phyloP scores from a whole-genome alignment of 2,797 vertebrate species.

The Bovichtus diacanthus region DNA sequence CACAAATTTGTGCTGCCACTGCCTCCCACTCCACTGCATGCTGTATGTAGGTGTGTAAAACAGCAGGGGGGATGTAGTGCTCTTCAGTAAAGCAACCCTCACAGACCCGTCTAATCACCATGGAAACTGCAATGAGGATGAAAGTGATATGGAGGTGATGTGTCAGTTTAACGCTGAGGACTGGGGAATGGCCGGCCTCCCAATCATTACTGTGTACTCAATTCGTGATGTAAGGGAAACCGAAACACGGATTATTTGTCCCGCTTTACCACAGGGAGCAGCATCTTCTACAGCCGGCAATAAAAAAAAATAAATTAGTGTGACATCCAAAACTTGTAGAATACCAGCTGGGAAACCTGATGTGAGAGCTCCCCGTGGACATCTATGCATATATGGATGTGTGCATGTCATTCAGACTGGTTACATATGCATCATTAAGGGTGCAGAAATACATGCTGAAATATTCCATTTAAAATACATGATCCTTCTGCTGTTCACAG shows the following conservation, averaged over 20 bases:
- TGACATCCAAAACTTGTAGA: slow-evolving; percentile 21
- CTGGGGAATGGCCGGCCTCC: slow-evolving; percentile 14
- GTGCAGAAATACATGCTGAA: slow-evolving; percentile 5
- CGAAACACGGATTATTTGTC: background rate
- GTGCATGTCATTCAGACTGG: slow-evolving; percentile 6
- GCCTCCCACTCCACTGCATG: slow-evolving; percentile 47
- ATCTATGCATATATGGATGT: slow-evolving; percentile 1
- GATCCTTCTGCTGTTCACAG: slow-evolving; percentile 8
- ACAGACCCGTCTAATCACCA: slow-evolving; percentile 65
- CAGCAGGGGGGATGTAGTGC: slow-evolving; percentile 46
- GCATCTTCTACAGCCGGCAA: background rate
- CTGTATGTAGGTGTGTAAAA: slow-evolving; percentile 66
- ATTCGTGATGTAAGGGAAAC: background rate
- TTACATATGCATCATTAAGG: slow-evolving; percentile 8
- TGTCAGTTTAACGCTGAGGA: slow-evolving; percentile 41
- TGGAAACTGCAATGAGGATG: slow-evolving; percentile 73
- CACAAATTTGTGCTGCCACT: slow-evolving; percentile 28
- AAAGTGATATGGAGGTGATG: slow-evolving; percentile 60
- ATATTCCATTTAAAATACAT: slow-evolving; percentile 12
- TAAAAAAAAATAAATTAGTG: background rate
- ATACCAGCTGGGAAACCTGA: background rate
- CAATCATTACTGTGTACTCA: background rate
- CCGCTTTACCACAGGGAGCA: slow-evolving; percentile 1
- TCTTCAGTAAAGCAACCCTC: slow-evolving; percentile 54
- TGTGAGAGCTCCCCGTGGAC: background rate